These are phyloP conservation scores for Vannuccia rotundouncinata DNA, from an alignment of 2,888 invertebrate genomes.

Conservation along the genomic window DNA sequence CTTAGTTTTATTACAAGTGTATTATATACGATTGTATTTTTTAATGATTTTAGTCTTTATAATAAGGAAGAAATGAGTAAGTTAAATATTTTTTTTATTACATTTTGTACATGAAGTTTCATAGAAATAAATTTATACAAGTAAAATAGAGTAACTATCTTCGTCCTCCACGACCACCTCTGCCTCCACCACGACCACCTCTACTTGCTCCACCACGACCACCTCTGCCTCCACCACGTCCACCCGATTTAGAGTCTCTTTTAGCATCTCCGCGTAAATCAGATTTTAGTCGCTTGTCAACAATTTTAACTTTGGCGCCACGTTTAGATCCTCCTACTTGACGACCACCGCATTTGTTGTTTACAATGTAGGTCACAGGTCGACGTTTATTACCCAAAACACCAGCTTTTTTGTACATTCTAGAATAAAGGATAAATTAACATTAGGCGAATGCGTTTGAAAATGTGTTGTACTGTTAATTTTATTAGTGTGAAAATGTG, in stretches of 20 bases:
- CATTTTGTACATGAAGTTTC: too few relatives aligned
- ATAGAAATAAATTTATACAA: too few relatives aligned
- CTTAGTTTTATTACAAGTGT: too few relatives aligned
- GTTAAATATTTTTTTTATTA: too few relatives aligned
- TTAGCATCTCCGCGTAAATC: slow-evolving; percentile 33
- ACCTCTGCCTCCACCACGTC: neutral
- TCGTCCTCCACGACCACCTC: neutral
- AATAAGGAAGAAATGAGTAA: too few relatives aligned
- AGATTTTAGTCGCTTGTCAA: slow-evolving; percentile 38
- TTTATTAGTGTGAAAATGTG: too few relatives aligned
- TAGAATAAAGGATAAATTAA: too few relatives aligned
- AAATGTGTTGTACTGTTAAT: too few relatives aligned
- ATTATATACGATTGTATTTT: too few relatives aligned
- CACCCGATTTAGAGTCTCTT: neutral
- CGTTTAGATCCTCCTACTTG: slow-evolving; percentile 20
- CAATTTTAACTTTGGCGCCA: slow-evolving; percentile 37
- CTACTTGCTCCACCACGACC: neutral
- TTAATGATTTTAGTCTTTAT: too few relatives aligned
- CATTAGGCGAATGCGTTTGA: too few relatives aligned
- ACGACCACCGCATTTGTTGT: slow-evolving; percentile 64
- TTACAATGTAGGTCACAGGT: slow-evolving; percentile 84
- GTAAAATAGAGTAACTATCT: too few relatives aligned
- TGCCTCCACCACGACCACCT: neutral
- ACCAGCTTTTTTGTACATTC: slow-evolving; percentile 81
- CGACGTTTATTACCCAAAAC: slow-evolving; percentile 67